phyloP scores from a whole-genome alignment of 2,888 invertebrate genomes.

The Melangyna quadrimaculata region DNA sequence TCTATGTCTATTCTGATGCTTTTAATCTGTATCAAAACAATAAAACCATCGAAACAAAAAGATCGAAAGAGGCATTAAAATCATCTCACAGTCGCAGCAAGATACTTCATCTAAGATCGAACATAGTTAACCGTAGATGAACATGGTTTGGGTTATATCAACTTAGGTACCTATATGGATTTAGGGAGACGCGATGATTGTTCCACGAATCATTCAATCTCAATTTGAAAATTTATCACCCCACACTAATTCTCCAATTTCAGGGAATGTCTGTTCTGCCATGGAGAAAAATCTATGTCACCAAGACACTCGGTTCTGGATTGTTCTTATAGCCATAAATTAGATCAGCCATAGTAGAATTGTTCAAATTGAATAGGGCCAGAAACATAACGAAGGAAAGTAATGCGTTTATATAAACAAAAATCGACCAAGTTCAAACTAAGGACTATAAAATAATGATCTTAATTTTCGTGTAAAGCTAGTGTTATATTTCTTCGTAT shows the following conservation, averaged over 20 bases:
- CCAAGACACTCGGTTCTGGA: constrained; percentile 10
- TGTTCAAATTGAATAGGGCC: constrained; percentile 28
- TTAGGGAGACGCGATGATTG: neutral
- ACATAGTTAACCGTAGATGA: neutral
- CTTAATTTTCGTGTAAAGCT: constrained; percentile 52
- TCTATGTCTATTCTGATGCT: constrained; percentile 11
- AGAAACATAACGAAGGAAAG: neutral
- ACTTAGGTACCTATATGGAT: neutral
- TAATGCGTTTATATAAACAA: neutral
- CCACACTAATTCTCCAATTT: constrained; percentile 42
- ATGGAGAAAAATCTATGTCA: constrained; percentile 18
- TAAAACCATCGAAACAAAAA: constrained; percentile 42
- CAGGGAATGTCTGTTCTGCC: constrained; percentile 42
- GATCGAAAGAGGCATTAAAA: constrained; percentile 42
- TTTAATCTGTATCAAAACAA: constrained; percentile 63
- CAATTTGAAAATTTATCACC: constrained; percentile 58
- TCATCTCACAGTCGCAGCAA: constrained; percentile 29
- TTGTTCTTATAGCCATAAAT: constrained; percentile 63
- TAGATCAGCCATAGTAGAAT: constrained; percentile 61
- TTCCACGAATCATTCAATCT: constrained; percentile 68
- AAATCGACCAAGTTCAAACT: neutral
- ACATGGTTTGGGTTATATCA: too few relatives aligned
- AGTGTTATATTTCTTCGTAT: constrained; percentile 65
- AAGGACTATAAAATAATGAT: constrained; percentile 29
- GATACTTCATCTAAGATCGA: constrained; percentile 11